Conservation (phyloP, 2,888 invertebrate genomes). For the Acronicta alni region DNA sequence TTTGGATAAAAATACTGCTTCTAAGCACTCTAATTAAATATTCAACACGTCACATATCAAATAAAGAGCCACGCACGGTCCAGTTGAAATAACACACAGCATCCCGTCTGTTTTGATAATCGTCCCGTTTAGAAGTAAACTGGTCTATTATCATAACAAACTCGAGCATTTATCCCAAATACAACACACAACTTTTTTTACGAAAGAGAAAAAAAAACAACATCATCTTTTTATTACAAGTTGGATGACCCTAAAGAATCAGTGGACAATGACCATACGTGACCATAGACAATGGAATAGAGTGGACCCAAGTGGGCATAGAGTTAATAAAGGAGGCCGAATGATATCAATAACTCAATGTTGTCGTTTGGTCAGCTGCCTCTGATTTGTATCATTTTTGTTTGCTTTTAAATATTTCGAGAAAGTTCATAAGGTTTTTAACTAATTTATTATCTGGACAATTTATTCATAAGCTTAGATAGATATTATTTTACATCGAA, state of each 20-base stretch:
- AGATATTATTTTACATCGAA: no score
- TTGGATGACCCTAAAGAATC: slow-evolving; percentile 28
- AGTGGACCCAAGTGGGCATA: slow-evolving; percentile 54
- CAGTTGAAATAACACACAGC: slow-evolving; percentile 87
- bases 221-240: slow-evolving; percentile 34
- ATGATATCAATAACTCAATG: slow-evolving; percentile 67
- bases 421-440: no score
- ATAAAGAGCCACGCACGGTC: slow-evolving; percentile 74
- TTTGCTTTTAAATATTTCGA: slow-evolving; percentile 10
- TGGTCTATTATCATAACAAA: slow-evolving; percentile 59
- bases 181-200: slow-evolving; percentile 40
- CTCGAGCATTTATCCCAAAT: slow-evolving; percentile 46
- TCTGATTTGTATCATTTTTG: slow-evolving; percentile 53
- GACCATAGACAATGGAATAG: slow-evolving; percentile 80
- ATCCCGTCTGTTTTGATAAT: slow-evolving; percentile 76
- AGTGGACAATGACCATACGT: slow-evolving; percentile 75
- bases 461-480: no score
- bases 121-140: slow-evolving; percentile 69
- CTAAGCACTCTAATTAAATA: slow-evolving; percentile 73
- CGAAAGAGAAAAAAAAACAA: slow-evolving; percentile 34
- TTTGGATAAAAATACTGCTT: slow-evolving; percentile 49
- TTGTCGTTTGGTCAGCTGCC: slow-evolving; percentile 72
- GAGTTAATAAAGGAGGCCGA: slow-evolving; percentile 43
- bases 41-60: slow-evolving; percentile 64
- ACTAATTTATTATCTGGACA: no score